phyloP scores from a whole-genome alignment of 2,888 invertebrate species.

The Macroteleia sp. region DNA sequence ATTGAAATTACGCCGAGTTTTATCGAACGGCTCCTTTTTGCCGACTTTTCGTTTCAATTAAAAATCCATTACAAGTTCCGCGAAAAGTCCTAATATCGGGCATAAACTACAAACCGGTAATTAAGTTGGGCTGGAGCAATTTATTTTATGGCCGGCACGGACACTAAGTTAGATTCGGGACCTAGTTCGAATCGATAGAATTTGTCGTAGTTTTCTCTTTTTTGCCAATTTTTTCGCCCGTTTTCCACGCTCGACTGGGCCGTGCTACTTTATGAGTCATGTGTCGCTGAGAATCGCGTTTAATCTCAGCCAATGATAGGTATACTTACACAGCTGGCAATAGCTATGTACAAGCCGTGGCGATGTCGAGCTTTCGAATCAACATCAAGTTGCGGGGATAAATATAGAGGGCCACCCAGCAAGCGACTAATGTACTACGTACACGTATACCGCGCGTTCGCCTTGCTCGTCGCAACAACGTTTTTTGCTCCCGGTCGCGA shows the following conservation, averaged over 20 bases:
- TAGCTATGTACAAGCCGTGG: conserved; percentile 41
- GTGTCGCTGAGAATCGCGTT: conserved; percentile 41
- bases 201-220: too few relatives aligned
- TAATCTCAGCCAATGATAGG: conserved; percentile 58
- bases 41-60: conserved; percentile 38
- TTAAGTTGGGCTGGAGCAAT: conserved; percentile 32
- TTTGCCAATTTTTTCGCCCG: too few relatives aligned
- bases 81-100: conserved; percentile 44
- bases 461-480: conserved; percentile 62
- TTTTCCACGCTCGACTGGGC: conserved; percentile 1
- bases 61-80: conserved; percentile 52
- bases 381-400: conserved; percentile 73
- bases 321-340: conserved; percentile 55
- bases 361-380: conserved; percentile 67
- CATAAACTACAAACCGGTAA: conserved; percentile 12
- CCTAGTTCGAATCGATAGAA: neutral
- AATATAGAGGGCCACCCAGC: conserved; percentile 80
- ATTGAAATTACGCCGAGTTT: neutral
- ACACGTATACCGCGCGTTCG: conserved; percentile 54
- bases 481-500: conserved; percentile 4
- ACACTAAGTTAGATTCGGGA: conserved; percentile 7
- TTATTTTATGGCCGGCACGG: conserved; percentile 23
- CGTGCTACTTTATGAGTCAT: conserved; percentile 45
- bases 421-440: conserved; percentile 68
- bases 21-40: conserved; percentile 7